A percentile compares a stretch with the other conserved stretches of the same genome.
These are phyloP conservation scores for Ictidomys tridecemlineatus DNA, from an alignment of 2,113 vertebrate genomes.

Conservation along the genomic window DNA sequence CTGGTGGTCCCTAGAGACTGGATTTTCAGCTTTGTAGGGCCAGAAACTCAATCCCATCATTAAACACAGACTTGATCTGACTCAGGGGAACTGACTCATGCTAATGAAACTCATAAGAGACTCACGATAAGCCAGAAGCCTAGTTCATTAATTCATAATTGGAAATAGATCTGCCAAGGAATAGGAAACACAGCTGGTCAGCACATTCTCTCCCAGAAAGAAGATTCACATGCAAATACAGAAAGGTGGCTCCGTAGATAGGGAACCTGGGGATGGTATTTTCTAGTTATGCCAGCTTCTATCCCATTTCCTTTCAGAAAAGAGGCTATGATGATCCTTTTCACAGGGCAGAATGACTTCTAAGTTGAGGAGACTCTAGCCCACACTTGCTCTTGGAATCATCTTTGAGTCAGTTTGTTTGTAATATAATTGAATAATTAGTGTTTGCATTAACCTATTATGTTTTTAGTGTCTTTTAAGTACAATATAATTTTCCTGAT, in stretches of 20 bases:
- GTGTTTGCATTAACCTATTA: neutral
- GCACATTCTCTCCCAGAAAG: constrained; percentile 54
- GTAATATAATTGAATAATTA: neutral
- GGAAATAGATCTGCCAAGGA: constrained; percentile 67
- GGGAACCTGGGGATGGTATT: neutral
- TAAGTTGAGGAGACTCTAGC: neutral
- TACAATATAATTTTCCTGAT: neutral
- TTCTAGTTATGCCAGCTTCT: neutral
- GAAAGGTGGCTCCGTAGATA: neutral
- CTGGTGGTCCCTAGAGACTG: neutral
- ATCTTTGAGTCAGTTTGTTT: neutral
- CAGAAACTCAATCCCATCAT: constrained; percentile 55
- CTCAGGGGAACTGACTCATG: constrained; percentile 66
- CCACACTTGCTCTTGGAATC: neutral
- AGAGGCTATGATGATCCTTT: neutral
- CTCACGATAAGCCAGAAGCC: constrained; percentile 62
- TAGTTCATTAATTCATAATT: constrained; percentile 79
- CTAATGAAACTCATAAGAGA: constrained; percentile 69
- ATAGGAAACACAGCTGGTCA: constrained; percentile 60
- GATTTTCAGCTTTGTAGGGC: constrained; percentile 33
- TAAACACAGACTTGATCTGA: constrained; percentile 62
- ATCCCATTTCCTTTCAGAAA: neutral
- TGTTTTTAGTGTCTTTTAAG: neutral
- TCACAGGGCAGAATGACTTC: neutral
- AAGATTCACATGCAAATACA: constrained; percentile 40